Conservation (phyloP, 2,797 vertebrate species). For the Graptemys geographica region DNA sequence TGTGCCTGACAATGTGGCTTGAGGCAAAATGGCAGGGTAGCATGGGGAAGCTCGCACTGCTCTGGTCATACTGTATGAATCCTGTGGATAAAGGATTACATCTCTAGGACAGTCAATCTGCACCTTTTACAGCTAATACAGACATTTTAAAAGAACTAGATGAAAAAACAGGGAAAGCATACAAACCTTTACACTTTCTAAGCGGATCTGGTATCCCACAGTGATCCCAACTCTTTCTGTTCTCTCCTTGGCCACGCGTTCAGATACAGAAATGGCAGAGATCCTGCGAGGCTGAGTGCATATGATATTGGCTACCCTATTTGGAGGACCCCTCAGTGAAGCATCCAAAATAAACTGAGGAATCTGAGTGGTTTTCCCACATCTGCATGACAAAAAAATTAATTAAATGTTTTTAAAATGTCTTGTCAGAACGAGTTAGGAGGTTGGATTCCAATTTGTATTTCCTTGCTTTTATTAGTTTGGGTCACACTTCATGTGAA, state of each 20-base stretch:
- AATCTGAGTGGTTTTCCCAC: constrained; percentile 98
- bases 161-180: neutral
- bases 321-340: constrained; percentile 83
- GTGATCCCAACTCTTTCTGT: constrained; percentile 91
- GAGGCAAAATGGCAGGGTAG: neutral
- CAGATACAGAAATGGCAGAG: constrained; percentile 95
- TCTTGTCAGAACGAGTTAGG: neutral
- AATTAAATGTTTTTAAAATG: neutral
- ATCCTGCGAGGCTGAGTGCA: constrained; percentile 98
- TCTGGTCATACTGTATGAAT: neutral
- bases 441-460: neutral
- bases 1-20: neutral
- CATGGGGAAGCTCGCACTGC: neutral
- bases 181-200: constrained; percentile 93
- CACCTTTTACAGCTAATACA: neutral
- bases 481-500: neutral
- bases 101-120: neutral
- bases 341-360: constrained; percentile 97
- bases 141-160: neutral
- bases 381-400: constrained; percentile 80
- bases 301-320: constrained; percentile 92
- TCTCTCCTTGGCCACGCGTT: constrained; percentile 94
- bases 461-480: neutral
- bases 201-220: constrained; percentile 98
- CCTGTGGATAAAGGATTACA: neutral